Base-by-base conservation (phyloP, 2,113 vertebrate species). In the Cryptotis parvus region DNA sequence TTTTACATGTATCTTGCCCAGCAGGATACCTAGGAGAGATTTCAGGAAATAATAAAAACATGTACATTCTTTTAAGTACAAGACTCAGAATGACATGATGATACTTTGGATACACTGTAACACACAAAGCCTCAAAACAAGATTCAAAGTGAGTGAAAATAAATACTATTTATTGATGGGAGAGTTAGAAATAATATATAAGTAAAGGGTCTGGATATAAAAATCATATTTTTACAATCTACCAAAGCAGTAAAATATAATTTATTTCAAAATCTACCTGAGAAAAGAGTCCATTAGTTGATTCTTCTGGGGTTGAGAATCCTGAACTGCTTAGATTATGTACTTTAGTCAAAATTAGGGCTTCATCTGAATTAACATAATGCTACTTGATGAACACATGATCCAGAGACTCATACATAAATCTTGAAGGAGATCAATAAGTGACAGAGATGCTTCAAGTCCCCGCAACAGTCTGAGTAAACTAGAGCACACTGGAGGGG, bases 241-340 rank as follows among this genome's bases (percentile, higher is more conserved):
- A 61, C 10, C 12, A 76, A 3, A 84, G 0, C 10, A 69, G 49
- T 85, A 10, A 74, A 80, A 84, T 68, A 1, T 24, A 92, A 91
- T 39, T 75, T 90, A 82, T 86, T 94, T 80, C 10, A 9, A 69
- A 89, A 94, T n/a, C 1, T 77, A 24, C 20, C 14, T 5, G 6
- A 69, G 26, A 12, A 76, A 29, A 78, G 72, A 70, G 49, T 15
- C 27, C 14, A 58, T 81, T 33, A 52, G 16, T 70, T 74, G 74
- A 77, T 10, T 74, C 35, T 41, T 33, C 35, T 87, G 35, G 15
- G 73, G 1, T 49, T 41, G 7, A 74, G 55, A 76, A 86, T 6
- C 0, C 33, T 68, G 93, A 90, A 55, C 16, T 26, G 29, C 29
- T 45, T 89, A 4, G 9, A 73, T 27, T 91, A 68, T 41, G 33